Percentiles rank a stretch among this genome's conserved stretches.
Evolutionary conservation across 2,888 invertebrate genomes (phyloP).

Genomic region (Zaprionus obscuricornis): DNA sequence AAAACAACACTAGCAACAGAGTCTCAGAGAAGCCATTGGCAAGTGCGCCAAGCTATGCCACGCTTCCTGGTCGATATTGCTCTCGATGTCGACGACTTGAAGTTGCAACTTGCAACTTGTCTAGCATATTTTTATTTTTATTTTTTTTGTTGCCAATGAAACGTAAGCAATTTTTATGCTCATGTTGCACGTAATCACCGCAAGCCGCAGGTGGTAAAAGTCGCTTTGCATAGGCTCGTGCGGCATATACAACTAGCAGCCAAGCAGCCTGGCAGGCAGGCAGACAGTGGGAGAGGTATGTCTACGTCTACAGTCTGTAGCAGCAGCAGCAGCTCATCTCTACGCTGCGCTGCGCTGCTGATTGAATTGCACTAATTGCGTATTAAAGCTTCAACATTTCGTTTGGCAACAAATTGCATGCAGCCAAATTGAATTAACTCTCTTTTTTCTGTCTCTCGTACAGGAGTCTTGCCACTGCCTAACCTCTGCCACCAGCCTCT

Average conservation of each 20-base stretch:
- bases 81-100: constrained; percentile 4
- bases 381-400: constrained; percentile 72
- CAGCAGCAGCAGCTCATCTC: constrained; percentile 35
- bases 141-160: constrained; percentile 59
- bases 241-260: constrained; percentile 3
- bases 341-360: constrained; percentile 59
- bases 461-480: constrained; percentile 34
- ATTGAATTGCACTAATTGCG: constrained; percentile 79
- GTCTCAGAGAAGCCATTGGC: constrained; percentile 60
- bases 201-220: constrained; percentile 82
- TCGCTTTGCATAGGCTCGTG: constrained; percentile 25
- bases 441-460: too few species aligned
- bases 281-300: neutral
- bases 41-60: too few species aligned
- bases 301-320: neutral
- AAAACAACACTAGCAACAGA: constrained; percentile 58
- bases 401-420: constrained; percentile 66
- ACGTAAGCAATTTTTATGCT: constrained; percentile 73
- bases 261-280: too few species aligned
- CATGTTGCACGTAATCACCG: constrained; percentile 81
- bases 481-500: neutral
- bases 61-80: constrained; percentile 58
- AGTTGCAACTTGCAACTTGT: constrained; percentile 21
- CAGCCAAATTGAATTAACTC: constrained; percentile 73
- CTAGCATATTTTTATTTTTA: too few species aligned